Evolutionary conservation across 2,888 invertebrate genomes (phyloP), one percentile per base, ranked within the genome.

Genomic region (Shargacucullia verbasci): DNA sequence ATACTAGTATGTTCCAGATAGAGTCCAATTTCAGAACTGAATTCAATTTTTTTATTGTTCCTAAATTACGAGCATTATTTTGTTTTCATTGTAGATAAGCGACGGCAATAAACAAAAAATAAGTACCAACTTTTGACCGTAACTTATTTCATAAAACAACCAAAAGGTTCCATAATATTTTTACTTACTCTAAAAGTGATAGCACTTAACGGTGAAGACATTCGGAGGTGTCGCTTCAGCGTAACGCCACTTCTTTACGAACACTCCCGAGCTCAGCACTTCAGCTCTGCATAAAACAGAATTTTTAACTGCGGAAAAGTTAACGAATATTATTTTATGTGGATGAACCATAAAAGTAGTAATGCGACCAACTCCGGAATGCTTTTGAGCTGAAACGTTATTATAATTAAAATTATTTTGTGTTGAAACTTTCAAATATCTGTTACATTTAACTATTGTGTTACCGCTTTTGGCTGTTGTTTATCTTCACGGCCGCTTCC

Each of bases 231-330:
- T 15, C 43, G 39, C 39, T 8, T 9, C 34, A 35, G 13, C 27
- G 10, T 15, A 33, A 13, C 31, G 27, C 38, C 13, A 43, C 37
- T 41, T 13, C 33, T 40, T 45, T 38, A 45, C 52, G 29, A 35
- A 59, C 49, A 33, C 41, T 29, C 13, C n/a, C 29, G 12, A 27
- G 14, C 27, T 40, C 29, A 49, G 31, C 39, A 49, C 46, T 58
- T 56, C 33, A 58, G 40, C 57, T 54, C 38, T n/a, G 10, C 50
- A 53, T 65, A 56, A 71, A 70, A 59, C 55, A 52, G 33, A 53
- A 40, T 47, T 46, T 53, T 55, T 38, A 46, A 50, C 41, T 31
- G 13, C 13, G 41, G 37, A 53, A 59, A 57, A 46, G 25, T 65
- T 14, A 7, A 40, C 15, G 13, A 53, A 69, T 47, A 53, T 48